These are phyloP conservation scores for Drosophila acutilabella DNA, from an alignment of 2,888 invertebrate genomes.

Conservation along the genomic window DNA sequence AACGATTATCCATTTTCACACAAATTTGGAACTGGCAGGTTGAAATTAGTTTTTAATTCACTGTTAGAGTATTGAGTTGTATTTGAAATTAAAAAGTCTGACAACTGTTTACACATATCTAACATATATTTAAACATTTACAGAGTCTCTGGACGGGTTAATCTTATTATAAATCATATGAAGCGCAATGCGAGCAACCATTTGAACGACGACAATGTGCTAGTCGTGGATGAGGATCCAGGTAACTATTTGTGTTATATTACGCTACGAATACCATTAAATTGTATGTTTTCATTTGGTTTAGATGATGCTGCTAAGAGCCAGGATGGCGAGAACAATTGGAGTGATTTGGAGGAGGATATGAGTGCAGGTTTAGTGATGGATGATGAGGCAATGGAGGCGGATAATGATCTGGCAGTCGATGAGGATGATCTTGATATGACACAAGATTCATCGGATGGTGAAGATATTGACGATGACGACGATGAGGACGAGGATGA, in stretches of 20 bases:
- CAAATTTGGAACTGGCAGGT: background rate
- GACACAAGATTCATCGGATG: conserved; percentile 53
- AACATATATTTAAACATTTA: conserved; percentile 32
- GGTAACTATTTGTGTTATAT: conserved; percentile 58
- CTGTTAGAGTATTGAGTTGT: background rate
- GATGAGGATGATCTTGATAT: conserved; percentile 56
- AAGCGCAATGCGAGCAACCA: conserved; percentile 80
- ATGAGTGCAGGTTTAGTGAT: conserved; percentile 9
- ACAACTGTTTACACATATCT: background rate
- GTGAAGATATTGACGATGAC: conserved; percentile 56
- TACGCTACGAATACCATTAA: background rate
- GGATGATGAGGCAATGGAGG: conserved; percentile 53
- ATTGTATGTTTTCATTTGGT: background rate
- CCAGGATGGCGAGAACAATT: conserved; percentile 41
- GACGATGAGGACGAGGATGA: conserved; percentile 47
- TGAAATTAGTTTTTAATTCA: background rate
- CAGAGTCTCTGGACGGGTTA: conserved; percentile 83
- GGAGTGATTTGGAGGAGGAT: conserved; percentile 65
- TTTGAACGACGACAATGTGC: conserved; percentile 77
- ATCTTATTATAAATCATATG: conserved; percentile 84
- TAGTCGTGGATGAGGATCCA: conserved; percentile 81
- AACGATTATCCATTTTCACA: background rate
- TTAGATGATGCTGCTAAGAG: conserved; percentile 46
- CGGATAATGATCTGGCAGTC: conserved; percentile 70
- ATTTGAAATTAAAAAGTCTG: background rate